Evolutionary conservation across 2,888 invertebrate species (phyloP).

Genomic region (Notodromas monacha): DNA sequence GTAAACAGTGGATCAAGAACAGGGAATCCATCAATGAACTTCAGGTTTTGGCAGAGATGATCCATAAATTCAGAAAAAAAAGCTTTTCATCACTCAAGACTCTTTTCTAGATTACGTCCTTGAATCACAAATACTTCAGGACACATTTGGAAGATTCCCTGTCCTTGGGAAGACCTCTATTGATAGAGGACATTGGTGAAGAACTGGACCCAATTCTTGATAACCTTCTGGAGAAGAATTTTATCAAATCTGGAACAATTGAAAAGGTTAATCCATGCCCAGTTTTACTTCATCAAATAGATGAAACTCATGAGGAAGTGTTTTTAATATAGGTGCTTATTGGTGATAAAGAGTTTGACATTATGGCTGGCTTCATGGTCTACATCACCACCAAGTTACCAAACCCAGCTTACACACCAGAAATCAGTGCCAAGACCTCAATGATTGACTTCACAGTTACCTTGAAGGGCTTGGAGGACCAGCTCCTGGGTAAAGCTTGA

Average conservation of each 20-base stretch:
- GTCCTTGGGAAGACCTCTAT: constrained; percentile 49
- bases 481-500: constrained; percentile 29
- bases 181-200: constrained; percentile 78
- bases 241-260: constrained; percentile 81
- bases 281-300: neutral
- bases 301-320: neutral
- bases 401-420: constrained; percentile 84
- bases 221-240: constrained; percentile 83
- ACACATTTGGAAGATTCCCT: constrained; percentile 59
- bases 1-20: constrained; percentile 87
- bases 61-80: neutral
- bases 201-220: constrained; percentile 85
- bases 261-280: constrained; percentile 27
- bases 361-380: constrained; percentile 73
- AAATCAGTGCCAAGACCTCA: constrained; percentile 78
- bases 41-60: too few relatives aligned
- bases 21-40: constrained; percentile 61
- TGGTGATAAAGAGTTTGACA: constrained; percentile 85
- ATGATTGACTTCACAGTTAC: constrained; percentile 94
- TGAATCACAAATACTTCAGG: constrained; percentile 86
- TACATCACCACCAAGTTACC: constrained; percentile 85
- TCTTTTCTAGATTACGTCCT: constrained; percentile 36
- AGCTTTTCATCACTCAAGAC: neutral
- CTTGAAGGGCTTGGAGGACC: constrained; percentile 80
- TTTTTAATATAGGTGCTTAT: constrained; percentile 47